These are phyloP conservation scores for Acrossocheilus wenchowensis DNA, from an alignment of 2,797 vertebrate species.

Conservation along the genomic window DNA sequence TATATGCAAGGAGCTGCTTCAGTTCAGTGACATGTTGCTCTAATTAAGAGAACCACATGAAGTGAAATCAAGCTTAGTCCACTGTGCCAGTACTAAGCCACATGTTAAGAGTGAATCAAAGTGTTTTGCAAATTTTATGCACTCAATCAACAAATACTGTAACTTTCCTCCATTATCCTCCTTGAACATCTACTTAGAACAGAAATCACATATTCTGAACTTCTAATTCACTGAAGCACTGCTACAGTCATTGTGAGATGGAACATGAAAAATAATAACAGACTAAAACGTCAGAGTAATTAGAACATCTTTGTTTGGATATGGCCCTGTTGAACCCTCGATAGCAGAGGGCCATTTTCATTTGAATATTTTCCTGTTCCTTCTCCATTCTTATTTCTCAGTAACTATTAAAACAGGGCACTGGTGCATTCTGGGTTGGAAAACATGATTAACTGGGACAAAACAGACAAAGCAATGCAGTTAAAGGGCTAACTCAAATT, in stretches of 20 bases:
- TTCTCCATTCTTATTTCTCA: conserved; percentile 7
- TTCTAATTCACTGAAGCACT: background rate
- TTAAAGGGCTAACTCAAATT: conserved; percentile 9
- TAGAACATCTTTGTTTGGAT: background rate
- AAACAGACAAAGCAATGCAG: conserved; percentile 11
- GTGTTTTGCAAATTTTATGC: background rate
- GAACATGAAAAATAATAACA: conserved; percentile 5
- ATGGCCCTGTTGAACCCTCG: background rate
- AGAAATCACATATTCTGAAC: background rate
- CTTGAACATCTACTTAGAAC: background rate
- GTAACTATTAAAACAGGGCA: background rate
- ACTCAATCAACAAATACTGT: background rate
- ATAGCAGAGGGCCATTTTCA: background rate
- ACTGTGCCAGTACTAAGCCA: conserved; percentile 10
- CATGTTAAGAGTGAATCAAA: background rate
- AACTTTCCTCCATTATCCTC: background rate
- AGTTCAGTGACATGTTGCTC: conserved; percentile 25
- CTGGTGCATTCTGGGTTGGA: conserved; percentile 1
- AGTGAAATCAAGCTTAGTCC: conserved; percentile 28
- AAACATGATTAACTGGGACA: conserved; percentile 5
- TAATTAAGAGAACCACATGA: background rate
- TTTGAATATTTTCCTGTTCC: background rate
- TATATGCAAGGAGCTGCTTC: conserved; percentile 9
- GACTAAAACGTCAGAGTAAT: background rate
- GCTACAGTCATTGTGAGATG: background rate